Base-by-base conservation (phyloP, 1,140 invertebrate genomes). In the Aphaenogaster floridana region DNA sequence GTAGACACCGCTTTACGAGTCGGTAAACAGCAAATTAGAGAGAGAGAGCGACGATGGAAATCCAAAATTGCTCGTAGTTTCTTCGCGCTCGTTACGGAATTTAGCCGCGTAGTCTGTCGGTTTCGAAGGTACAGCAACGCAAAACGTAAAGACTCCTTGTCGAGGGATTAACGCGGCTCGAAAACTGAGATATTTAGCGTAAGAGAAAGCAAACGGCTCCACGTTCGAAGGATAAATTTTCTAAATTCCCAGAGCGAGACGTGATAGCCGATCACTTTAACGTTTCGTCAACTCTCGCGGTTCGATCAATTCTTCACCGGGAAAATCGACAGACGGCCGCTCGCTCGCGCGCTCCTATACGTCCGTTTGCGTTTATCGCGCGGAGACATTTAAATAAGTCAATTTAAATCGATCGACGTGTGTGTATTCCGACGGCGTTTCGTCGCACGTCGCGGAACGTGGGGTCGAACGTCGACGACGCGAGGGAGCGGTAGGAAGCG, bases 311-410 rank as follows among this genome's bases (percentile, higher is more conserved):
- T 61, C 48, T 34, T 36, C 11, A 57, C 0, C 28, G 28, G 28
- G 28, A 28, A 6, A 57, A 36, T 7, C 15, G 34, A 54, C 17
- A 1, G n/a, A 39, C 15, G 11, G 36, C 15, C 7, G 9, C 34
- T 21, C 54, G 3, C 3, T 28, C 68, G 52, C 3, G 0, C 21
- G 42, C 11, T 28, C 39, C 39, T 5, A 13, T 28, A 4, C 15
- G n/a, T 50, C 42, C 48, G 48, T 34, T 72, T 17, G 28, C 28
- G 15, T 28, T 34, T 8, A 34, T 15, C 69, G 50, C 15, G 50
- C 48, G 36, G 48, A 39, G 9, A 74, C 59, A 71, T 34, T 74
- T 61, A 83, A 83, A 48, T 45, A 74, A 83, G 28, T 45, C 66
- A 57, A 72, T 21, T 36, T 21, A 13, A 83, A 83, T 72, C 52